Percentiles rank a stretch among this genome's conserved stretches.
phyloP scores from a whole-genome alignment of 2,888 invertebrate species.

The Diarsia brunnea region DNA sequence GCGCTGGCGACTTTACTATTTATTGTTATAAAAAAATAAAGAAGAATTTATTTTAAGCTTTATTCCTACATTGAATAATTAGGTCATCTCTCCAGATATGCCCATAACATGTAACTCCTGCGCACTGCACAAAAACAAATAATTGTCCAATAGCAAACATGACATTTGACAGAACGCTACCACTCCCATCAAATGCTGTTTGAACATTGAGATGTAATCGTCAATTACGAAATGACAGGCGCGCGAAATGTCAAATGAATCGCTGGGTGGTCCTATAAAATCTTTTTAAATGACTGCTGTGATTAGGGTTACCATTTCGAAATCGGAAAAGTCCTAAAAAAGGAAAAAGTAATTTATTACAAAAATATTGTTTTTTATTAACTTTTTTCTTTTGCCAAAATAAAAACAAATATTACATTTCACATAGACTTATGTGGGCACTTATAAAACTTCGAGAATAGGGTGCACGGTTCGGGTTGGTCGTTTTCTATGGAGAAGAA shows the following conservation, averaged over 20 bases:
- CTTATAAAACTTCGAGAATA: no score
- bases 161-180: slow-evolving; percentile 47
- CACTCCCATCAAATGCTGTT: slow-evolving; percentile 46
- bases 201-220: slow-evolving; percentile 46
- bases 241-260: slow-evolving; percentile 53
- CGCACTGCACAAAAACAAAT: not conserved
- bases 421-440: no score
- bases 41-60: not conserved
- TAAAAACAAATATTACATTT: no score
- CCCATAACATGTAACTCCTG: not conserved
- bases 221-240: slow-evolving; percentile 43
- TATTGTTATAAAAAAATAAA: not conserved
- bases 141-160: slow-evolving; percentile 39
- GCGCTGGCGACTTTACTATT: not conserved
- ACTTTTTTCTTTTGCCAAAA: no score
- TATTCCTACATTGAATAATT: not conserved
- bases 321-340: not conserved
- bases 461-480: no score
- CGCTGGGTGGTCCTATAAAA: slow-evolving; percentile 20
- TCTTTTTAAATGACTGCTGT: not conserved
- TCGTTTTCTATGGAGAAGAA: no score
- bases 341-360: no score
- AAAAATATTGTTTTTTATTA: no score
- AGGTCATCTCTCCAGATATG: accelerated
- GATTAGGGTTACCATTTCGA: not conserved